Conservation (phyloP, 1,140 invertebrate genomes). For the Trichonephila clavipes region DNA sequence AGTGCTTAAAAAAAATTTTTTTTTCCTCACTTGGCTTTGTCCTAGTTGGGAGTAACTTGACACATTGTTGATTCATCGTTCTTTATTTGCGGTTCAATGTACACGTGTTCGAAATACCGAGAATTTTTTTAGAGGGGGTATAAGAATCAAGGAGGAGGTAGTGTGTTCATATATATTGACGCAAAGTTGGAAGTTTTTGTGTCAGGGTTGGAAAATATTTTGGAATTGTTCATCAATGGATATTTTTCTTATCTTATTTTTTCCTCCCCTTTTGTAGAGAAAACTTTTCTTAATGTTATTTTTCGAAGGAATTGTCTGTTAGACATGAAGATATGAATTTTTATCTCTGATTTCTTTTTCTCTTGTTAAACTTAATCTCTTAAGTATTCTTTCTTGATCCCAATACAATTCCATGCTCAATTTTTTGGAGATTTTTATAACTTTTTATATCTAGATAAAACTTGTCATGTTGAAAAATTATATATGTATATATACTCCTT, state of each 20-base stretch:
- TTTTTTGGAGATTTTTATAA: no score
- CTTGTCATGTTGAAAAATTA: no score
- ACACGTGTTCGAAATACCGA: slow-evolving; percentile 61
- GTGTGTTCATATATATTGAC: slow-evolving; percentile 34
- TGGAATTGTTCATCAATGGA: not conserved
- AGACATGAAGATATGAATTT: no score
- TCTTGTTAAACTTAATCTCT: no score
- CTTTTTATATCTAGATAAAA: no score
- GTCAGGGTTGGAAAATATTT: slow-evolving; percentile 33
- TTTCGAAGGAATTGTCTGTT: no score
- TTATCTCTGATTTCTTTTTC: no score
- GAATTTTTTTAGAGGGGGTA: slow-evolving; percentile 38
- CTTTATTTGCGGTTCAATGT: slow-evolving; percentile 74
- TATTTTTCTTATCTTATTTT: not conserved
- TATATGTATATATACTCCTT: no score
- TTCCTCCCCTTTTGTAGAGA: not conserved
- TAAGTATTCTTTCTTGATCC: no score
- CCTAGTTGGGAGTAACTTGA: slow-evolving; percentile 62
- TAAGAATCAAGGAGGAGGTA: not conserved
- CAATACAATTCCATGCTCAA: no score
- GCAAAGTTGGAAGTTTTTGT: not conserved
- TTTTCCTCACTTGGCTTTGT: slow-evolving; percentile 7
- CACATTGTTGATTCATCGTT: slow-evolving; percentile 75
- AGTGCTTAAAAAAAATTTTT: not conserved
- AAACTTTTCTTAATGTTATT: no score